A percentile compares a stretch with the other conserved stretches of the same genome.
These are phyloP conservation scores for Nephila pilipes DNA, from an alignment of 1,140 invertebrate genomes.

Conservation along the genomic window DNA sequence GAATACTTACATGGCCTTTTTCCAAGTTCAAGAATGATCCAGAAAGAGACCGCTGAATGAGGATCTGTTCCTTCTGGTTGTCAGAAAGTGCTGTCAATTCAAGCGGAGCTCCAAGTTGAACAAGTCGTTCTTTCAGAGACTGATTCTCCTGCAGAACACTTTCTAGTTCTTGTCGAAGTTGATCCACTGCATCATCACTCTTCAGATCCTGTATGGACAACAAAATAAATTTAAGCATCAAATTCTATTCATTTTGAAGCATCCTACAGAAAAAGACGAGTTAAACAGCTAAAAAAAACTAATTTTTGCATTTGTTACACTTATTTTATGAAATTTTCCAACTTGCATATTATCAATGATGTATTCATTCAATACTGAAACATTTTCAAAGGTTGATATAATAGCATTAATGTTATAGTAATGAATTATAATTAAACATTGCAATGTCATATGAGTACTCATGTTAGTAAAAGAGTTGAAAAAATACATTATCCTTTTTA, in stretches of 20 bases:
- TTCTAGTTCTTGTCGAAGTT: constrained; percentile 74
- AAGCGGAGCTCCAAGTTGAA: constrained; percentile 84
- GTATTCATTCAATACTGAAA: too few relatives aligned
- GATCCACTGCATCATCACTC: constrained; percentile 75
- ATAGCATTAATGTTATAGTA: too few relatives aligned
- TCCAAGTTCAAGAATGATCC: constrained; percentile 71
- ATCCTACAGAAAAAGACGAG: background rate
- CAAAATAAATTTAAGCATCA: background rate
- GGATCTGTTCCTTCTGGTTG: constrained; percentile 75
- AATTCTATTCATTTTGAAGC: background rate
- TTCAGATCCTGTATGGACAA: constrained; percentile 50
- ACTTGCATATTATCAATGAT: too few relatives aligned
- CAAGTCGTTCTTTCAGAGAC: constrained; percentile 86
- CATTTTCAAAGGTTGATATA: too few relatives aligned
- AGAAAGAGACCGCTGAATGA: constrained; percentile 70
- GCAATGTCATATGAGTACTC: too few relatives aligned
- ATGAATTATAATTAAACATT: too few relatives aligned
- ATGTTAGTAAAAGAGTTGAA: too few relatives aligned
- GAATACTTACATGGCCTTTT: constrained; percentile 52
- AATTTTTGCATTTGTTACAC: too few relatives aligned
- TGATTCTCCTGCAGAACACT: constrained; percentile 85
- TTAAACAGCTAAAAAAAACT: background rate
- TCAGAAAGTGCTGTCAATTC: constrained; percentile 76
- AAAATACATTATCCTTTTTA: too few relatives aligned
- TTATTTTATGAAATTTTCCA: too few relatives aligned